Percentiles rank a stretch among this genome's conserved stretches.
These are phyloP conservation scores for Tragelaphus buxtoni DNA, from an alignment of 2,113 vertebrate genomes.

Conservation along the genomic window DNA sequence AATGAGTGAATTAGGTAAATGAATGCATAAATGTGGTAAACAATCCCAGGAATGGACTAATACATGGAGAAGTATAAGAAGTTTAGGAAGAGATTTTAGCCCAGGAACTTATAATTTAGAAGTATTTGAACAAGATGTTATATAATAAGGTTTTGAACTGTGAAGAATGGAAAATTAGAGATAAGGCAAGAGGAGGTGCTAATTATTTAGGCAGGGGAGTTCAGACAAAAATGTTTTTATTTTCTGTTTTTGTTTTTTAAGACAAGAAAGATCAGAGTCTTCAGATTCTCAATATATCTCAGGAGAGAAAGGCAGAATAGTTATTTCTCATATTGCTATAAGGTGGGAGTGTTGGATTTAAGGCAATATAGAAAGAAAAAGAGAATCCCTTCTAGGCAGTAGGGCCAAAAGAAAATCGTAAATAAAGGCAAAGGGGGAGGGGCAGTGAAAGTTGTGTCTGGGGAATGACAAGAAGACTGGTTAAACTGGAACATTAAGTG, in stretches of 20 bases:
- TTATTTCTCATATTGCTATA: not conserved
- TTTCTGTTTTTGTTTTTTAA: not conserved
- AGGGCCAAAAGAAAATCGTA: not conserved
- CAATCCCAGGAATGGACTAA: not conserved
- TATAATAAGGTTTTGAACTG: not conserved
- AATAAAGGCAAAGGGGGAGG: not conserved
- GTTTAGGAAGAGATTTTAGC: not conserved
- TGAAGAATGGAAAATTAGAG: not conserved
- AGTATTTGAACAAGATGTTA: not conserved
- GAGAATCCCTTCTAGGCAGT: not conserved
- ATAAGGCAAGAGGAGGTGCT: not conserved
- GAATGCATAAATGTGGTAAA: not conserved
- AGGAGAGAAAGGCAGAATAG: not conserved
- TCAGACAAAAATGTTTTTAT: not conserved
- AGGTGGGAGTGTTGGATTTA: not conserved
- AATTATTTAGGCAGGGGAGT: not conserved
- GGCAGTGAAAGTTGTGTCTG: not conserved
- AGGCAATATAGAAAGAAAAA: not conserved
- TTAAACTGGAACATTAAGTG: not conserved
- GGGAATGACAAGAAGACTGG: not conserved
- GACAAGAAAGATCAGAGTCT: not conserved
- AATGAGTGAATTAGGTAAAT: not conserved
- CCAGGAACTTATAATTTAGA: not conserved
- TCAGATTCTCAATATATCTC: not conserved
- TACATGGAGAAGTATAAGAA: not conserved